A percentile compares a stretch with the other conserved stretches of the same genome.
Evolutionary conservation across 2,888 invertebrate genomes (phyloP).

Genomic region (Drosophila pegasa): DNA sequence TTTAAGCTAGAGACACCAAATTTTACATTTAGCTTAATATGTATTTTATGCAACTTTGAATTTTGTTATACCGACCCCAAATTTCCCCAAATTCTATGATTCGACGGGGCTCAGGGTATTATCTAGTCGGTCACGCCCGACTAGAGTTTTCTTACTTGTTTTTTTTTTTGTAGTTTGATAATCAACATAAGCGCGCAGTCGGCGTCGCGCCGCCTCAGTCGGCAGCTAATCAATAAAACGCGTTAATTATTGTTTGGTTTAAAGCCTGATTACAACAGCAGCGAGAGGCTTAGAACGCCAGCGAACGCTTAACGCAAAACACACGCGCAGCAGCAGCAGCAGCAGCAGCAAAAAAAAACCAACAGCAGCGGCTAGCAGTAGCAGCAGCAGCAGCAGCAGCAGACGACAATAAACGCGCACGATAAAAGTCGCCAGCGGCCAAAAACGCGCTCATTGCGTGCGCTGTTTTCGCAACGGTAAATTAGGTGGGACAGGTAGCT

Average conservation of each 20-base stretch:
- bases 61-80: too few relatives aligned
- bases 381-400: neutral
- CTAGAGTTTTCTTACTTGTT: too few relatives aligned
- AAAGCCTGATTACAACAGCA: conserved; percentile 72
- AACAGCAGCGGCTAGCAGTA: neutral
- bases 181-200: conserved; percentile 19
- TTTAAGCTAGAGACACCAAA: too few relatives aligned
- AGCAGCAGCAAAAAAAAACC: conserved; percentile 4
- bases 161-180: conserved; percentile 15
- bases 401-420: conserved; percentile 48
- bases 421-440: conserved; percentile 74
- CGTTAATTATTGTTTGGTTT: conserved; percentile 78
- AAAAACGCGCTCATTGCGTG: conserved; percentile 76
- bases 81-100: too few relatives aligned
- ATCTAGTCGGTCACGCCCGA: too few relatives aligned
- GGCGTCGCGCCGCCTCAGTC: conserved; percentile 15
- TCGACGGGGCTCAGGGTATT: too few relatives aligned
- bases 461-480: conserved; percentile 68
- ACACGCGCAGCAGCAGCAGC: conserved; percentile 37
- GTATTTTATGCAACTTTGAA: too few relatives aligned
- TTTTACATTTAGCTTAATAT: too few relatives aligned
- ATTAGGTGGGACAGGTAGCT: conserved; percentile 39
- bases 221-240: conserved; percentile 59
- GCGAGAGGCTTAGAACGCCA: conserved; percentile 68
- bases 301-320: conserved; percentile 63